A percentile compares a stretch with the other conserved stretches of the same genome.
These are phyloP conservation scores for Chaenocephalus aceratus DNA, from an alignment of 2,113 vertebrate genomes.

Conservation along the genomic window DNA sequence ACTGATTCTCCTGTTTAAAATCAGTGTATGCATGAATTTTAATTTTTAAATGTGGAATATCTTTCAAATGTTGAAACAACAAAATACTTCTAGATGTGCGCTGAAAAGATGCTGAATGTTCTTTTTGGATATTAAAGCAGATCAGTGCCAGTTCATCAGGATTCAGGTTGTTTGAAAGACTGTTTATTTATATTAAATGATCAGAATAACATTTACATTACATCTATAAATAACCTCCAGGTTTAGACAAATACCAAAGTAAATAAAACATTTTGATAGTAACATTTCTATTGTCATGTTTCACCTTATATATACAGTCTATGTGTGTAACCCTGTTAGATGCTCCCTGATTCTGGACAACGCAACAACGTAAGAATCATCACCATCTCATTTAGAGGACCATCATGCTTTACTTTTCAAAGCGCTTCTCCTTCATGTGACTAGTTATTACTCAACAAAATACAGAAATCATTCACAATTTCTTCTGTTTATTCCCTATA, in stretches of 20 bases:
- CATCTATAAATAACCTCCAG: background rate
- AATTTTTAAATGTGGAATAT: conserved; percentile 4
- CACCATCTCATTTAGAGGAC: conserved; percentile 54
- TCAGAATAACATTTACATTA: background rate
- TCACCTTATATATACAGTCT: conserved; percentile 46
- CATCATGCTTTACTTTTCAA: conserved; percentile 13
- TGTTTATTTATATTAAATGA: background rate
- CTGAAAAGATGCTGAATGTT: background rate
- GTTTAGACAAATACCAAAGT: too few relatives aligned
- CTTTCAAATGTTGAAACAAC: background rate
- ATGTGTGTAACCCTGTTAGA: conserved; percentile 75
- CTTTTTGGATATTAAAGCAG: background rate
- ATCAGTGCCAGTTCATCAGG: background rate
- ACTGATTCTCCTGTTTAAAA: conserved; percentile 34
- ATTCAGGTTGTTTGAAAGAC: background rate
- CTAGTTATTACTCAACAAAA: background rate
- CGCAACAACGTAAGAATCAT: conserved; percentile 86
- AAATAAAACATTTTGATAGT: conserved; percentile 63
- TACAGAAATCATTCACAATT: conserved; percentile 11
- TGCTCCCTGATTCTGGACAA: conserved; percentile 85
- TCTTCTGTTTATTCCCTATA: background rate
- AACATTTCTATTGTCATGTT: conserved; percentile 85
- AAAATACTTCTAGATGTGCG: background rate
- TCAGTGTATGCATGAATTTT: conserved; percentile 36
- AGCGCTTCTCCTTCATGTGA: conserved; percentile 6